Evolutionary conservation across 1,140 invertebrate species (phyloP), one percentile per base, ranked within the genome.

Genomic region (Hetaerina americana): DNA sequence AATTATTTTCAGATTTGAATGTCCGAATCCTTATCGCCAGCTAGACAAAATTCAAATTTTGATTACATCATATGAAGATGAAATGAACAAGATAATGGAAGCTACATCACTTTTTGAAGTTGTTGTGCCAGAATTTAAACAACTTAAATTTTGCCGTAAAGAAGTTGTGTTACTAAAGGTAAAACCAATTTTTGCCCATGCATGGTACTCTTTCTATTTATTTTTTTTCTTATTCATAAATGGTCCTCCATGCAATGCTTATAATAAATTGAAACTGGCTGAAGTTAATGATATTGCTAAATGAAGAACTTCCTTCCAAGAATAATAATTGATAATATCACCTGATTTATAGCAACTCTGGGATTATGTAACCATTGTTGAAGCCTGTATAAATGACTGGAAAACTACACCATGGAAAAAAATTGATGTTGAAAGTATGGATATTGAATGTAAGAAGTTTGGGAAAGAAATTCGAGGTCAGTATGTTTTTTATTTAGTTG

Each of bases 361-460:
- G 95, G 94, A 97, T 82, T 96, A 95, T 78, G 88, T 93, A 18
- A 84, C 87, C 73, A 87, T 96, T 15, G 90, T 97, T 3, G 84
- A 85, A 76, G 90, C 89, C 0, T 92, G 87, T 72, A 89, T 97
- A 70, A 87, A 93, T 70, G 90, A 94, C 79, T 97, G 95, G 95
- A 95, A 96, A 79, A 92, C 87, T 27, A 97, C 94, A 0, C 86
- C 88, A 0, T 97, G 95, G 95, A 91, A 91, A 77, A 91, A 93
- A 77, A 93, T 97, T 70, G 93, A 97, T 77, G 92, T 95, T 0
- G 96, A 98, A 78, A 87, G 87, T 66, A 95, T 97, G 91, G 95
- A 97, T 78, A 89, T 94, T 77, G 94, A 97, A 77, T 94, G 94
- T 79, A 97, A 97, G 79, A 91, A 92, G 75, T 92, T 96, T 78